These are phyloP conservation scores for Proterorhinus semilunaris DNA, from an alignment of 2,113 vertebrate species.

Conservation along the genomic window DNA sequence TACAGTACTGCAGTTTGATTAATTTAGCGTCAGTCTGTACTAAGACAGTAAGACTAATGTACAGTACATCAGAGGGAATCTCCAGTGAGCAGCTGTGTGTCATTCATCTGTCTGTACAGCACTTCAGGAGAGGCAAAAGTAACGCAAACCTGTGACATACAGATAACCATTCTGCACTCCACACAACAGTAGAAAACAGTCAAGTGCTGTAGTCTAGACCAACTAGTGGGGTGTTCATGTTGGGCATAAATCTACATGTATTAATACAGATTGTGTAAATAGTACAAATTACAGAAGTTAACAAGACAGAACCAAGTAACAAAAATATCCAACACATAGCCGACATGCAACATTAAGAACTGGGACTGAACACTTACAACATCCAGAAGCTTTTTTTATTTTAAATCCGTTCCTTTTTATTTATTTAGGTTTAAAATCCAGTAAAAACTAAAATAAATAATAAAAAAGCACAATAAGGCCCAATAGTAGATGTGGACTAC, in stretches of 20 bases:
- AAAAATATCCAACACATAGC: background rate
- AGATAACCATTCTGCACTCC: background rate
- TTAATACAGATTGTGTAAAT: background rate
- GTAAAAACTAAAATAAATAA: too few relatives aligned
- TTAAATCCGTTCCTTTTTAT: background rate
- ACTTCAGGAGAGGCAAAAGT: constrained; percentile 57
- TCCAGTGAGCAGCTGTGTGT: constrained; percentile 60
- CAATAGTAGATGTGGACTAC: constrained; percentile 24
- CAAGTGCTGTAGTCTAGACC: constrained; percentile 7
- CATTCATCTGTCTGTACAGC: constrained; percentile 71
- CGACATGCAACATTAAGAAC: background rate
- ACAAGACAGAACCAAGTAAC: background rate
- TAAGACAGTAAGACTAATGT: too few relatives aligned
- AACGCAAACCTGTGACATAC: constrained; percentile 22
- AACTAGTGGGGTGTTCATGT: background rate
- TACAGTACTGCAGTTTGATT: constrained; percentile 44
- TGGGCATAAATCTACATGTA: background rate
- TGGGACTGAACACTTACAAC: background rate
- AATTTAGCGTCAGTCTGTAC: constrained; percentile 49
- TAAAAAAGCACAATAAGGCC: background rate
- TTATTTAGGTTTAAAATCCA: too few relatives aligned
- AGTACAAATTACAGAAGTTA: background rate
- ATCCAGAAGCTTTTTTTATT: too few relatives aligned
- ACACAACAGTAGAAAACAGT: background rate
- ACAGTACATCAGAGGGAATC: constrained; percentile 46